Conservation (phyloP, 2,888 invertebrate genomes). For the Spilosoma lubricipeda region DNA sequence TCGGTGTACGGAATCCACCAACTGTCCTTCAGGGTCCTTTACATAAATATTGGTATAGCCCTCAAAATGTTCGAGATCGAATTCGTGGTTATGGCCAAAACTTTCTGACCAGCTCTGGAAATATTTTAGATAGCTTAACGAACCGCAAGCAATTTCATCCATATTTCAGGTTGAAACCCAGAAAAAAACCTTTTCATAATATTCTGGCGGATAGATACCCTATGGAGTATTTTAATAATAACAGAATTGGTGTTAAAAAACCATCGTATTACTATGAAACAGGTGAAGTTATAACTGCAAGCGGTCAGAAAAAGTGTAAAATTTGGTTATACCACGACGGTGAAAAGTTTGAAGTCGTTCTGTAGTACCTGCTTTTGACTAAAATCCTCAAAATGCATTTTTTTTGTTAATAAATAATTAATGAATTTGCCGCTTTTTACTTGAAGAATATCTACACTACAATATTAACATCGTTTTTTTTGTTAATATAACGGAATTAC, state of each 20-base stretch:
- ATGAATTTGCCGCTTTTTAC: not conserved
- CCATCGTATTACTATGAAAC: conserved; percentile 64
- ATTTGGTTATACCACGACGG: conserved; percentile 75
- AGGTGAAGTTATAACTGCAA: conserved; percentile 54
- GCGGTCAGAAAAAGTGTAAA: conserved; percentile 65
- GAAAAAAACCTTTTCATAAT: conserved; percentile 36
- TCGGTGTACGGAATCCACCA: conserved; percentile 14
- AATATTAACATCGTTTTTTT: too few relatives aligned
- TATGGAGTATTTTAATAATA: conserved; percentile 28
- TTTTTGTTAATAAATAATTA: not conserved
- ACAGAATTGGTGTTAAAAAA: conserved; percentile 20
- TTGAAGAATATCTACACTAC: not conserved
- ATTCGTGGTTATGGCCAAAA: conserved; percentile 11
- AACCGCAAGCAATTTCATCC: conserved; percentile 22
- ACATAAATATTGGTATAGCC: conserved; percentile 15
- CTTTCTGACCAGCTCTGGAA: not conserved
- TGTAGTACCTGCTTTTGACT: conserved; percentile 39
- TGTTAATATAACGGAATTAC: not conserved
- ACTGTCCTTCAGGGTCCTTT: conserved; percentile 26
- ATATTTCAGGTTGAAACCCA: conserved; percentile 31
- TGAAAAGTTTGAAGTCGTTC: conserved; percentile 69
- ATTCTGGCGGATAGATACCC: conserved; percentile 33
- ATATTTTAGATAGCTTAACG: conserved; percentile 21
- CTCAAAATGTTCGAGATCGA: conserved; percentile 15
- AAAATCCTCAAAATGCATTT: not conserved